A percentile compares a stretch with the other conserved stretches of the same genome.
These are phyloP conservation scores for Gryllus longicercus DNA, from an alignment of 2,888 invertebrate species.

Conservation along the genomic window DNA sequence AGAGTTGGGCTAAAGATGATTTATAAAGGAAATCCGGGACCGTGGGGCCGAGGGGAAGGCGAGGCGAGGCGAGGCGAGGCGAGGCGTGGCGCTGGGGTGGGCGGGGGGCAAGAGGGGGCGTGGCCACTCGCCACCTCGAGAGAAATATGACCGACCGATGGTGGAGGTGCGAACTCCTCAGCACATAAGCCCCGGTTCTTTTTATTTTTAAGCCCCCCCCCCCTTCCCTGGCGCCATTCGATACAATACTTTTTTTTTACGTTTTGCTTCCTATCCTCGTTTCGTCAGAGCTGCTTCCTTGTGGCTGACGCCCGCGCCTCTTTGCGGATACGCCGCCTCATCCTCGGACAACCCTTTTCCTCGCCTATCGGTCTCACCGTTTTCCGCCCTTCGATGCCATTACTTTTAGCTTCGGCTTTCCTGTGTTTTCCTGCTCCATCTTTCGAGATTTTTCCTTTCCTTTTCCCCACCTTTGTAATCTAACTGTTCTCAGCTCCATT, in stretches of 20 bases:
- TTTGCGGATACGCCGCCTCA: too few species aligned
- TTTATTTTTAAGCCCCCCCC: neutral
- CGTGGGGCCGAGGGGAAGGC: neutral
- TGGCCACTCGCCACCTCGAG: neutral
- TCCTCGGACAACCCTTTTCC: too few species aligned
- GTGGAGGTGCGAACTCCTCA: neutral
- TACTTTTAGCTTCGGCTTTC: too few species aligned
- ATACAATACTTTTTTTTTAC: neutral
- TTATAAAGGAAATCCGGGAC: slow-evolving; percentile 32
- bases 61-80: neutral
- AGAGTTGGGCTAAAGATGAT: slow-evolving; percentile 35
- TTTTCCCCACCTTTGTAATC: too few species aligned
- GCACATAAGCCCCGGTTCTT: neutral
- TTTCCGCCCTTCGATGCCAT: too few species aligned
- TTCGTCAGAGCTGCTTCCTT: too few species aligned
- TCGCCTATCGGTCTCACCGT: too few species aligned
- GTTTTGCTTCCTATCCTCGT: neutral
- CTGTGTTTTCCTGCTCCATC: too few species aligned
- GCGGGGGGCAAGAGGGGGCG: neutral
- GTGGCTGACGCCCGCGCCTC: too few species aligned
- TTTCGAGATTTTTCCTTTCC: too few species aligned
- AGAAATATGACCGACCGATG: neutral
- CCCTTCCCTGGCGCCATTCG: neutral
- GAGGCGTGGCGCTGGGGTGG: neutral
- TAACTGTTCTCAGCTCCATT: too few species aligned